Base-by-base conservation (phyloP, 2,113 vertebrate species). In the Gadus macrocephalus region DNA sequence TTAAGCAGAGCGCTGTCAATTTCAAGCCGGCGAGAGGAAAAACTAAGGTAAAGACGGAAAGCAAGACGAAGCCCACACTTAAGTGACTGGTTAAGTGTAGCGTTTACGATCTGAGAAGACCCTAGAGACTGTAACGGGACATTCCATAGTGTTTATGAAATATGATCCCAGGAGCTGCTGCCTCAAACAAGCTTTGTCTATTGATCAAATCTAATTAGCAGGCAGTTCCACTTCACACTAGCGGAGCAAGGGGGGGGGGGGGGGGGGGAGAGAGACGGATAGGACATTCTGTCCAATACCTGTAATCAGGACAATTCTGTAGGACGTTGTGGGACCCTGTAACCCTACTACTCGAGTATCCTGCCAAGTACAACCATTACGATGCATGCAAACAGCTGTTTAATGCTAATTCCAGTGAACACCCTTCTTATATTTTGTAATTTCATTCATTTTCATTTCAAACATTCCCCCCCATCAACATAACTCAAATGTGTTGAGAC, bases 131-230 rank as follows among this genome's bases (percentile, higher is more conserved):
- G 17, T 49, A 35, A 60, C 64, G 42, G 17, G 73, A 72, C 65
- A 25, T 12, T 12, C 69, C n/a, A 66, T 20, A 17, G 17, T 31
- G 78, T 72, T 80, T 72, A 66, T 69, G 80, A 79, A 87, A 83
- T 28, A 67, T 42, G 70, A 83, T 78, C 68, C 22, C 71, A n/a
- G 42, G 19, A 14, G 53, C 66, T 75, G 76, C 70, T 74, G 67
- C 82, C 75, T 78, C 64, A 22, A 62, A 74, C 78, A 80, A 67
- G 25, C 69, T 82, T 79, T 73, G 56, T 73, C 59, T 75, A 87
- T 89, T 81, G 90, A 92, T 88, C 74, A 69, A 25, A 68, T 71
- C 66, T 84, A 73, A 87, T 89, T 86, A 88, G 75, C 42, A 31
- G 67, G 42, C 78, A 81, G 75, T 71, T 80, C 66, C 42, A 49